Evolutionary conservation across 2,888 invertebrate species (phyloP).

Genomic region (Platycheirus albimanus): DNA sequence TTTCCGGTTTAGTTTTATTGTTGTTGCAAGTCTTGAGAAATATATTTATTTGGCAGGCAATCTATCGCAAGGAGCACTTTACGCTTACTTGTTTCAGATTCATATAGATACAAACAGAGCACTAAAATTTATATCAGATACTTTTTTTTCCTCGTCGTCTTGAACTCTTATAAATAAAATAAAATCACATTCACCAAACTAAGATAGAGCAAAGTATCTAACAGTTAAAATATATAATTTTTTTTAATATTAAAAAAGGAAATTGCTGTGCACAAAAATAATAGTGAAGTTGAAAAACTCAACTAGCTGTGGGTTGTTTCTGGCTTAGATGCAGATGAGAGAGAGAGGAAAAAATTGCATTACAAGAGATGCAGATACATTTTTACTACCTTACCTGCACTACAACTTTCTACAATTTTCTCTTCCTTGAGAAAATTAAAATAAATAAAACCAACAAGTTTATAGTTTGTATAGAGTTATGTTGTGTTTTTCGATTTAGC

Average conservation of each 20-base stretch:
- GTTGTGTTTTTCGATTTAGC: constrained; percentile 15
- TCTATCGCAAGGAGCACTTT: constrained; percentile 24
- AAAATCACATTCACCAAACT: constrained; percentile 21
- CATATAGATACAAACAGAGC: constrained; percentile 38
- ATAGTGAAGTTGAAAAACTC: constrained; percentile 21
- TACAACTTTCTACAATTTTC: constrained; percentile 73
- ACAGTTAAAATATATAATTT: no score
- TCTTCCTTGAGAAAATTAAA: constrained; percentile 71
- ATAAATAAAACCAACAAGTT: constrained; percentile 1
- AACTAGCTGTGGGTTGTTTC: constrained; percentile 36
- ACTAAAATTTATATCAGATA: constrained; percentile 48
- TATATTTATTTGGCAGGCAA: constrained; percentile 51
- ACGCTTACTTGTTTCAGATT: constrained; percentile 50
- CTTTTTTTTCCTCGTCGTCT: no score
- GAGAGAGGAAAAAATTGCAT: constrained; percentile 25
- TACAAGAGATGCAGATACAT: constrained; percentile 36
- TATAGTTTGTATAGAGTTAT: not conserved
- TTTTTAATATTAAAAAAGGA: constrained; percentile 43
- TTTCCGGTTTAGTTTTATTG: constrained; percentile 61
- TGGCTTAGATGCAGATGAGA: constrained; percentile 53
- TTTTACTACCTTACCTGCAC: constrained; percentile 56
- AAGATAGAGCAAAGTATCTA: not conserved
- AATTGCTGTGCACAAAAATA: constrained; percentile 37
- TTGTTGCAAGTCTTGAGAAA: constrained; percentile 47
- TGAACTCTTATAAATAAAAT: no score